Conservation (phyloP, 2,888 invertebrate genomes). For the Agrotis ipsilon region DNA sequence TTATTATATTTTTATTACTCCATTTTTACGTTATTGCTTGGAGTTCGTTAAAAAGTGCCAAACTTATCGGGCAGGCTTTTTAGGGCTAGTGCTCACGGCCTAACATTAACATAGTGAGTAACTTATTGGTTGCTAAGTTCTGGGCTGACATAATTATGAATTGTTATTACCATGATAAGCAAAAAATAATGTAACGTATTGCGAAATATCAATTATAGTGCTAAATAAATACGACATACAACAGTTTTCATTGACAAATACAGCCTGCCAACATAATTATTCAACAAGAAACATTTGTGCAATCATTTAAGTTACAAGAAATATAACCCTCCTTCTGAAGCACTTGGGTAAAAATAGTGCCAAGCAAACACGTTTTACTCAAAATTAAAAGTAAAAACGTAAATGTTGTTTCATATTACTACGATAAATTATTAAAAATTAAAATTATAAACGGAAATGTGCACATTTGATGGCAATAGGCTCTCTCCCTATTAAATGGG, state of each 20-base stretch:
- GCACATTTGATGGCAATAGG: too few species aligned
- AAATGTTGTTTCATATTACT: too few species aligned
- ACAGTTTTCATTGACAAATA: background rate
- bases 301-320: background rate
- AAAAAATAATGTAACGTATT: background rate
- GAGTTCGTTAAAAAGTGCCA: slow-evolving; percentile 78
- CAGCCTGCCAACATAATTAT: background rate
- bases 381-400: too few species aligned
- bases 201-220: background rate
- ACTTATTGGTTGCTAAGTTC: background rate
- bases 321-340: background rate
- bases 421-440: too few species aligned
- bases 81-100: slow-evolving; percentile 55
- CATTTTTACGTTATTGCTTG: slow-evolving; percentile 77
- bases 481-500: too few species aligned
- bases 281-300: background rate
- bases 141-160: background rate
- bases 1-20: slow-evolving; percentile 75
- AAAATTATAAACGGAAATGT: too few species aligned
- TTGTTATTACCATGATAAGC: too few species aligned
- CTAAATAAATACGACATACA: too few species aligned
- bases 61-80: slow-evolving; percentile 66
- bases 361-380: too few species aligned
- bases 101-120: background rate
- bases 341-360: too few species aligned